Evolutionary conservation across 1,140 invertebrate genomes (phyloP), one percentile per base, ranked within the genome.

Genomic region (Frieseomelitta varia): DNA sequence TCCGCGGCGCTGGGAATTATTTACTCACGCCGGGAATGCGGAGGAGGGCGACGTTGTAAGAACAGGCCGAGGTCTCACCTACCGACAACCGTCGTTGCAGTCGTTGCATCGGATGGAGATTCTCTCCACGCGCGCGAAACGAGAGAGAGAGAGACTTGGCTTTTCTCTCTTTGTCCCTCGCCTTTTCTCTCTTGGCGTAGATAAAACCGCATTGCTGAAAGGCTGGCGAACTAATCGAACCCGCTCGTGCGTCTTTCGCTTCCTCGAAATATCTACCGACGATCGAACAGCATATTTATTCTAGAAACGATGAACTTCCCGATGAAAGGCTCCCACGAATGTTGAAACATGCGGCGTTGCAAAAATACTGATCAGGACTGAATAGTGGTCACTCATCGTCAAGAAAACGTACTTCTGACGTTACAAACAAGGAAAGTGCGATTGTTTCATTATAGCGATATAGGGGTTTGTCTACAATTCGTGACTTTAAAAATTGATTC

Each of bases 121-220:
- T 86, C 85, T 61, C 51, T 47, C 39, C 39, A 47, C 39, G 39
- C 39, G 39, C 87, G 39, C 65, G 63, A 79, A 65, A 81, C n/a
- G 17, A 76, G 14, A 58, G 21, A 2, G 2, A 19, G n/a, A 76
- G 58, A 78, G 67, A 55, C 63, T 69, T 79, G 1, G 1, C 15
- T 15, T 8, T 27, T 24, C 51, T 61, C 56, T 24, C 21, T 69
- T 17, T 80, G 47, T 51, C 39, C 4, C 15, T 24, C 47, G 0
- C n/a, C 47, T 14, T 27, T 21, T 11, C 4, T 34, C 24, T 3
- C 47, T 2, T n/a, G 27, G 88, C 90, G 87, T 81, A 91, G 91
- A 93, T 92, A 92, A 92, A 91, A 88, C 91, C 84, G 86, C 90
- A 91, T 92, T 89, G 88, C 90, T 91, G 85, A 90, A 90, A 91